Conservation (phyloP, 2,797 vertebrate genomes). For the Coccyzus lansbergi region DNA sequence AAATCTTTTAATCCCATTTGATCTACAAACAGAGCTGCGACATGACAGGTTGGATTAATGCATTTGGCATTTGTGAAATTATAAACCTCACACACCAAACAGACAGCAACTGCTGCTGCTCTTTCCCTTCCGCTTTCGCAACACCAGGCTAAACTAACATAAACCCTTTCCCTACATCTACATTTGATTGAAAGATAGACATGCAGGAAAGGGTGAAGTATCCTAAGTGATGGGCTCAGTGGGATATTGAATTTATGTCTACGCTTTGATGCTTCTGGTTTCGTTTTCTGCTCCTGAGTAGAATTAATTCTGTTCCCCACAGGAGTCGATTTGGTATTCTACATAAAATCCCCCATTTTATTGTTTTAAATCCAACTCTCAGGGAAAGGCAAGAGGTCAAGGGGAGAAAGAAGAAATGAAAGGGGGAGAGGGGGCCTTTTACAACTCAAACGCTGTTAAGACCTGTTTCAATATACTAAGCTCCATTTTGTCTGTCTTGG, state of each 20-base stretch:
- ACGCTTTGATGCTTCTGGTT: conserved; percentile 59
- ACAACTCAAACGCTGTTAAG: background rate
- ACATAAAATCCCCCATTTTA: background rate
- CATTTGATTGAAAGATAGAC: conserved; percentile 64
- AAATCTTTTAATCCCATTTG: conserved; percentile 68
- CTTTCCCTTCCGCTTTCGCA: background rate
- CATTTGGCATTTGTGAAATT: conserved; percentile 67
- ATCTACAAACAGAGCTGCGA: conserved; percentile 67
- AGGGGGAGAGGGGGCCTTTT: conserved; percentile 7
- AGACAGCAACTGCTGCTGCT: conserved; percentile 55
- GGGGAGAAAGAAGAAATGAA: conserved; percentile 14
- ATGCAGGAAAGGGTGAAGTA: conserved; percentile 32
- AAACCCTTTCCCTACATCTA: conserved; percentile 34
- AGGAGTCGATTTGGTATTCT: background rate
- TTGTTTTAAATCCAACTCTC: conserved; percentile 53
- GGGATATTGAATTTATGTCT: conserved; percentile 68
- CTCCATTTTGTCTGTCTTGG: background rate
- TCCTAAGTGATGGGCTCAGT: conserved; percentile 62
- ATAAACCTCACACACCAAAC: conserved; percentile 63
- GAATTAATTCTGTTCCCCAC: conserved; percentile 60
- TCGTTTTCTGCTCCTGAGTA: conserved; percentile 53
- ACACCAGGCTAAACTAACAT: conserved; percentile 41
- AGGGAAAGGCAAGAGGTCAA: conserved; percentile 38
- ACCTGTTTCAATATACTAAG: conserved; percentile 8
- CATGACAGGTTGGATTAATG: conserved; percentile 70